phyloP scores from a whole-genome alignment of 2,113 vertebrate species.

The Rutilus rutilus region DNA sequence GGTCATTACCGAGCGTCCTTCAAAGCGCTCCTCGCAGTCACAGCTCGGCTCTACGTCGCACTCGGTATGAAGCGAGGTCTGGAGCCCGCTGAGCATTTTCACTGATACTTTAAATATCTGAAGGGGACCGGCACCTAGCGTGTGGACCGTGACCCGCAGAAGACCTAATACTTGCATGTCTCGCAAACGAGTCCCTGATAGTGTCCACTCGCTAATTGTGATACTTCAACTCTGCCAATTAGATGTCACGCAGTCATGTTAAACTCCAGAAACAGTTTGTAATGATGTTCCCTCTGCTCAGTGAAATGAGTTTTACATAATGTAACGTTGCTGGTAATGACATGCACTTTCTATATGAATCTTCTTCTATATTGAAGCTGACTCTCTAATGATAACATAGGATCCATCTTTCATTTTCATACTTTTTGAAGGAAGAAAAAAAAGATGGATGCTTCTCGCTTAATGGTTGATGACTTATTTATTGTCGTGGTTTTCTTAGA shows the following conservation, averaged over 20 bases:
- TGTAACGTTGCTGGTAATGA: slow-evolving; percentile 33
- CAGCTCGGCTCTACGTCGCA: slow-evolving; percentile 28
- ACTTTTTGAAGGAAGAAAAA: slow-evolving; percentile 13
- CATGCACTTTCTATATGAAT: slow-evolving; percentile 17
- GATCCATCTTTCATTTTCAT: neutral
- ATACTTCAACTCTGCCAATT: slow-evolving; percentile 60
- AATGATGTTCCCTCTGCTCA: slow-evolving; percentile 40
- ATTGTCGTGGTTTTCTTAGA: slow-evolving; percentile 56
- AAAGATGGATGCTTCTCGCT: slow-evolving; percentile 21
- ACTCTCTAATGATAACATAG: slow-evolving; percentile 19
- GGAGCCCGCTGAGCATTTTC: slow-evolving; percentile 66
- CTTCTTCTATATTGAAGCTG: neutral
- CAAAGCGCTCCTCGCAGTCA: slow-evolving; percentile 63
- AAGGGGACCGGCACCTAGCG: slow-evolving; percentile 49
- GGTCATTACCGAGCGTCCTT: slow-evolving; percentile 75
- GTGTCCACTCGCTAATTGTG: slow-evolving; percentile 65
- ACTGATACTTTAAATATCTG: slow-evolving; percentile 60
- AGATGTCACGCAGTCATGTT: slow-evolving; percentile 34
- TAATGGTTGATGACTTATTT: slow-evolving; percentile 76
- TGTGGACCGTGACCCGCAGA: slow-evolving; percentile 50
- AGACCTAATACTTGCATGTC: slow-evolving; percentile 56
- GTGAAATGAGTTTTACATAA: slow-evolving; percentile 40
- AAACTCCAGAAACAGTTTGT: slow-evolving; percentile 28
- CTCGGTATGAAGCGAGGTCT: slow-evolving; percentile 55
- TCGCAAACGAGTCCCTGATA: slow-evolving; percentile 65